Evolutionary conservation across 1,140 invertebrate genomes (phyloP).

Genomic region (Eriocheir sinensis): DNA sequence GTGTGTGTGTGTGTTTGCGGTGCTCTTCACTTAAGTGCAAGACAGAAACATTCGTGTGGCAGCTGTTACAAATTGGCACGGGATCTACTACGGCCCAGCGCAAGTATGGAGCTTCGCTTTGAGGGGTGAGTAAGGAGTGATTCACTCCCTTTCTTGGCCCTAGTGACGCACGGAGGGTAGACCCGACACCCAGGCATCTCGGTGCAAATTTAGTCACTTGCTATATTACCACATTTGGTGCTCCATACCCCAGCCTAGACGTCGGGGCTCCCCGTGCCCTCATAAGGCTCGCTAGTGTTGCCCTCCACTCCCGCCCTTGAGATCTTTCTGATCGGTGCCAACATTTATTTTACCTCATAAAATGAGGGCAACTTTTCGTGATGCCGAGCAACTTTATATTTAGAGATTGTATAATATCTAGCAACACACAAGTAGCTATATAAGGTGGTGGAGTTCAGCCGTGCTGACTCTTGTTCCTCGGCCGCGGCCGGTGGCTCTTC

Average conservation of each 20-base stretch:
- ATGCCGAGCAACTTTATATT: background rate
- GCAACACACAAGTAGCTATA: background rate
- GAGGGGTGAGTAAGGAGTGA: constrained; percentile 55
- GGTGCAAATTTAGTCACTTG: constrained; percentile 72
- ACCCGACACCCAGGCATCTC: constrained; percentile 66
- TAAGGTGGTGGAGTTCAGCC: no score
- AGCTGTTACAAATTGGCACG: constrained; percentile 27
- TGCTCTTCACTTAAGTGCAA: background rate
- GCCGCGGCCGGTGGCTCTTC: background rate
- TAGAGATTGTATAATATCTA: background rate
- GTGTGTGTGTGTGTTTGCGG: background rate
- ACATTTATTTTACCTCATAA: constrained; percentile 48
- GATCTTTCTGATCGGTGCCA: constrained; percentile 60
- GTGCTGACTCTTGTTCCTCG: background rate
- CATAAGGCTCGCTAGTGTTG: constrained; percentile 67
- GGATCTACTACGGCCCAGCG: background rate
- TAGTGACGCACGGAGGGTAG: constrained; percentile 58
- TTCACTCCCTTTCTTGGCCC: constrained; percentile 67
- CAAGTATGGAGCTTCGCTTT: background rate
- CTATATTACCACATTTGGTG: constrained; percentile 74
- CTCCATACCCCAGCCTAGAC: background rate
- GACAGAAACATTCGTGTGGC: background rate
- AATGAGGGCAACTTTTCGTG: background rate
- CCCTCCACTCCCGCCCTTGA: constrained; percentile 55
- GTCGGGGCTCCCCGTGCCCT: constrained; percentile 45